Evolutionary conservation across 1,140 invertebrate genomes (phyloP), one percentile per base, ranked within the genome.

Genomic region (Chlorops oryzae): DNA sequence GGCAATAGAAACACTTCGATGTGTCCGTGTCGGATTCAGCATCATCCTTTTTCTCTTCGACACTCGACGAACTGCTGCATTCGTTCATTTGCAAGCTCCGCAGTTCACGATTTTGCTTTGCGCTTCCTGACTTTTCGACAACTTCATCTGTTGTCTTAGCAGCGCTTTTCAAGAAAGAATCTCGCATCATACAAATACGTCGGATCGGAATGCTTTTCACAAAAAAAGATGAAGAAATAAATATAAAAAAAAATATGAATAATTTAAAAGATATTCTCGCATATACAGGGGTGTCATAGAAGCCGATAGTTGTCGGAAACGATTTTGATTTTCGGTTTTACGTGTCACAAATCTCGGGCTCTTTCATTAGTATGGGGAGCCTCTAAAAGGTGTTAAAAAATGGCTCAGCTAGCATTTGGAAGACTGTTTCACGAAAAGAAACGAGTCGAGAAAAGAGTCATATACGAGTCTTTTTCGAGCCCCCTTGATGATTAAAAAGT

Each of bases 1-100:
- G 81, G 66, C 83, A 86, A 27, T 79, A 81, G n/a, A 17, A 43
- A 7, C 10, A 17, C 28, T 41, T 22, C 13, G 25, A 9, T 21
- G 22, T 28, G 12, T 18, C 28, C 42, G 13, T 18, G 9, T 32
- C 6, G 34, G 45, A 47, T 47, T 37, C 32, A 37, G 35, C 45
- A 47, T 15, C 38, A 24, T 38, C 45, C 23, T 23, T 17, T 37
- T 47, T 34, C 34, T 47, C 24, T 6, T 5, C 17, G 21, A 7
- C 21, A 21, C 9, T 32, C 15, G 28, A 10, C 9, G 28, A 15
- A 15, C 28, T 10, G 28, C 15, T 9, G 28, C 28, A 9, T 35
- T 65, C 59, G 1, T 62, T 61, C 13, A 60, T 45, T 42, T 68
- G 58, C 6, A 70, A 41, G 5, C 66, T 63, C 39, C 66, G 63